Base-by-base conservation (phyloP, 37 sponge, comb jelly and placozoan species). In the Axinella damicornis region DNA sequence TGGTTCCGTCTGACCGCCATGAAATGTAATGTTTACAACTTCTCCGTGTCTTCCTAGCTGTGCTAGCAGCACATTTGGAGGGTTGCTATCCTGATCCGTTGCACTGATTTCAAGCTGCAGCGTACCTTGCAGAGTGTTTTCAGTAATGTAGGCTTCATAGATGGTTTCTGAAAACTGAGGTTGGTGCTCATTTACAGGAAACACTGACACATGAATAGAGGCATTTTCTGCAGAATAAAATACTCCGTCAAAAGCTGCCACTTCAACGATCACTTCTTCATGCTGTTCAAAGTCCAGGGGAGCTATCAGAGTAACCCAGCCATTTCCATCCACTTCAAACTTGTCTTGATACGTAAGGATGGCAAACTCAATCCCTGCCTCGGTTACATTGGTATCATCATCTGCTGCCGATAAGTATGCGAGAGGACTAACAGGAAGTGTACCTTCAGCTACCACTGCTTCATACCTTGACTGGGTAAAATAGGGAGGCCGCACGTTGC, bases 281-380 rank as follows among this genome's bases (percentile, higher is more conserved):
- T 72, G 41, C 40, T 71, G 58, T 62, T 92, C 93, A 81, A 79
- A 92, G 63, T 92, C 93, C 25, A 92, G 62, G 4, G 81, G 70
- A 52, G 53, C 35, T 54, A 57, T 70, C 33, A 92, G 88, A 58
- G 18, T 37, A 2, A 92, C 31, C 18, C 65, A 35, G 32, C 93
- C 93, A 28, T 59, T 73, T 21, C 25, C 24, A 54, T 84, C 72
- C 22, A 92, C 76, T 22, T 79, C 40, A 53, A 92, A 88, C 32
- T 78, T 16, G 36, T 71, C 79, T 27, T 18, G 5, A 32, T 57
- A 22, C 4, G 46, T 22, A 16, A 61, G 11, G 0, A 83, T 5
- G 12, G 32, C 28, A 41, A 72, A 92, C 13, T 59, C 59, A n/a
- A 77, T 71, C 30, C 39, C 70, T 39, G 80, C 13, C 33, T 60